Evolutionary conservation across 2,888 invertebrate genomes (phyloP), one percentile per base, ranked within the genome.

Genomic region (Auanema freiburgensis): DNA sequence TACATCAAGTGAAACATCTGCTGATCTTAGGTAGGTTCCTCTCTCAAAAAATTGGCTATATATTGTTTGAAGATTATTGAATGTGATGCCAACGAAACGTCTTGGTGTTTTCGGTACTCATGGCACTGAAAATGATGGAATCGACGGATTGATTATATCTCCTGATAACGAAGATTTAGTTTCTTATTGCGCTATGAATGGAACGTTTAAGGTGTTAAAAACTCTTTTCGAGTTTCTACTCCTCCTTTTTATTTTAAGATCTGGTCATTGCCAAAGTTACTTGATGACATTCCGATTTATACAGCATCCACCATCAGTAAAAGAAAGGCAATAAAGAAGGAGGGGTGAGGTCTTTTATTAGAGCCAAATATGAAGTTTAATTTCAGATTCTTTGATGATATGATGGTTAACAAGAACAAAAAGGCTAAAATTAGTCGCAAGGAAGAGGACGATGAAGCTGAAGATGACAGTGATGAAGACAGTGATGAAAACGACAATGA

Each of bases 51-150:
- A n/a, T n/a, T n/a, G 4, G 33, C 8, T 33, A 5, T 8, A 33
- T 11, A 60, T 16, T 12, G 8, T 25, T 66, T 70, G 23, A 51
- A 76, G 76, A 46, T 50, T 79, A 25, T 55, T 76, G 57, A 74
- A 79, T 66, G 74, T 77, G 24, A 71, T 72, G 65, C 79, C 79
- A 23, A 75, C 71, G 54, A 76, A 77, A 42, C 56, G 72, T 23
- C 62, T 79, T 11, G 76, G 76, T 42, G 53, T 55, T 21, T 66
- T 64, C 1, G 71, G 62, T 41, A 63, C 24, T 40, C 76, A 76
- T 51, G 73, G 76, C 11, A 72, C 69, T 21, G 53, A 55, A 8
- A 64, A 65, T 24, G 70, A 69, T 59, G 70, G 73, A n/a, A 65
- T 73, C 40, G 73, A 73, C 52, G 44, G 53, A 16, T 52, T 71